Conservation (phyloP, 2,888 invertebrate genomes). For the Volucella zonaria region DNA sequence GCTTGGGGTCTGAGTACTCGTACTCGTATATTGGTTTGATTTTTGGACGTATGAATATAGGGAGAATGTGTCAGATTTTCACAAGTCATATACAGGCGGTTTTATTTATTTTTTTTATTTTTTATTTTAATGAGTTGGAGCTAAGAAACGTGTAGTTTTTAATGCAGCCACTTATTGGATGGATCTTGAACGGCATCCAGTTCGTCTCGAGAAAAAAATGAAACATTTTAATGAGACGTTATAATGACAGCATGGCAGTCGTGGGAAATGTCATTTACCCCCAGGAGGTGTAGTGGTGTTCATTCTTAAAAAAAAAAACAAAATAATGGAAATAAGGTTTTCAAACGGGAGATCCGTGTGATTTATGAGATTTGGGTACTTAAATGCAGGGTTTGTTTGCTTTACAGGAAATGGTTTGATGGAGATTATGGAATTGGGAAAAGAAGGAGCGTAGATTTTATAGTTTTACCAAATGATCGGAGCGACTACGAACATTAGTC, state of each 20-base stretch:
- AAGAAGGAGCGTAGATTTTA: too few relatives aligned
- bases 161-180: conserved; percentile 70
- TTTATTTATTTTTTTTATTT: background rate
- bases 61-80: conserved; percentile 39
- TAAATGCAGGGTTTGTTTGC: background rate
- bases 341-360: background rate
- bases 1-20: background rate
- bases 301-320: background rate
- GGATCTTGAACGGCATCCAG: conserved; percentile 12
- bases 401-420: too few relatives aligned
- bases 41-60: conserved; percentile 22
- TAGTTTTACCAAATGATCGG: too few relatives aligned
- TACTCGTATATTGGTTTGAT: conserved; percentile 54
- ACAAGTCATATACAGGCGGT: background rate
- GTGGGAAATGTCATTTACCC: conserved; percentile 69
- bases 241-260: conserved; percentile 59
- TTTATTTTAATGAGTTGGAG: conserved; percentile 41
- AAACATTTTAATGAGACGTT: conserved; percentile 62
- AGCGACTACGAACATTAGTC: too few relatives aligned
- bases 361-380: conserved; percentile 5
- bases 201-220: conserved; percentile 11
- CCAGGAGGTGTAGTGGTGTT: background rate
- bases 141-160: conserved; percentile 32
- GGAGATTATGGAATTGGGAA: too few relatives aligned
- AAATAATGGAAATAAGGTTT: too few relatives aligned